A percentile compares a stretch with the other conserved stretches of the same genome.
Conservation (phyloP, 2,797 vertebrate species). For the Babyrousa celebensis region DNA sequence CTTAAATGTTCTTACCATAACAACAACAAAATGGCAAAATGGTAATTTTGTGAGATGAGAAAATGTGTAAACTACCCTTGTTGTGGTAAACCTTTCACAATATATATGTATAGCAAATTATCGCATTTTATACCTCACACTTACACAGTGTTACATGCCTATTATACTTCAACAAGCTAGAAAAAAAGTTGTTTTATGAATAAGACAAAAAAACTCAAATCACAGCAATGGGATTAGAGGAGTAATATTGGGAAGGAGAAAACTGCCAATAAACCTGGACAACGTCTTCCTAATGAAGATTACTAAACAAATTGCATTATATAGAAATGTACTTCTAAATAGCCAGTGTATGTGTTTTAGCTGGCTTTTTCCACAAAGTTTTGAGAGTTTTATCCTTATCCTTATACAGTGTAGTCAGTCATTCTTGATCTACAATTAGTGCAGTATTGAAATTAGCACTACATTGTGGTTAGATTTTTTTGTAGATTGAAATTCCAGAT, state of each 20-base stretch:
- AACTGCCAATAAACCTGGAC: fast-evolving
- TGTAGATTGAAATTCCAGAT: background rate
- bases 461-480: background rate
- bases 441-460: background rate
- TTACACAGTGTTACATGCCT: background rate
- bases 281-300: background rate
- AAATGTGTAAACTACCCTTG: background rate
- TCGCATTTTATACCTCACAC: background rate
- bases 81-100: background rate
- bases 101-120: background rate
- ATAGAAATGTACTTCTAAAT: background rate
- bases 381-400: background rate
- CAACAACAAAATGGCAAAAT: background rate
- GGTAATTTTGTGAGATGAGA: background rate
- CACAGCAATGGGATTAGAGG: background rate
- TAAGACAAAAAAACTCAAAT: background rate
- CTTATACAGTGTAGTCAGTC: background rate
- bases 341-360: background rate
- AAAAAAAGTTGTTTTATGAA: background rate
- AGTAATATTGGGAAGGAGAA: background rate
- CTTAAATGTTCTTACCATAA: background rate
- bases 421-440: background rate
- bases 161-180: background rate
- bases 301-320: background rate
- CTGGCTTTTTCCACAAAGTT: background rate